phyloP scores from a whole-genome alignment of 2,888 invertebrate species.

The Idaea dimidiata region DNA sequence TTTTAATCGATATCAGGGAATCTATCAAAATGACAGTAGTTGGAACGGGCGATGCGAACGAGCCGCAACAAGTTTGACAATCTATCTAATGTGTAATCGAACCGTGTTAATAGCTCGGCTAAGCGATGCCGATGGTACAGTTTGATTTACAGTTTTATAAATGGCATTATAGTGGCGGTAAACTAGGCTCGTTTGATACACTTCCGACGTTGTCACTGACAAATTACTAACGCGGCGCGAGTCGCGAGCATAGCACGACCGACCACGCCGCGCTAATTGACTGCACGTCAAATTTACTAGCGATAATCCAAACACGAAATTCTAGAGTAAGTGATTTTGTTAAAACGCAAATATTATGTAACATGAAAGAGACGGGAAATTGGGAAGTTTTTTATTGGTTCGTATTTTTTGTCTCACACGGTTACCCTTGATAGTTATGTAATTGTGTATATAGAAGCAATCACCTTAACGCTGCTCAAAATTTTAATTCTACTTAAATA shows the following conservation, averaged over 20 bases:
- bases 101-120: constrained; percentile 25
- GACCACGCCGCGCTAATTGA: constrained; percentile 61
- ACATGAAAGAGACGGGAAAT: neutral
- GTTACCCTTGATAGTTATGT: no score
- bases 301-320: constrained; percentile 62
- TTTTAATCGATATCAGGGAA: neutral
- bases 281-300: constrained; percentile 72
- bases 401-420: no score
- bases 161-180: constrained; percentile 45
- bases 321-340: constrained; percentile 45
- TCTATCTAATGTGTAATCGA: constrained; percentile 19
- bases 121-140: constrained; percentile 26
- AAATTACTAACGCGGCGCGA: constrained; percentile 65
- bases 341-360: constrained; percentile 22
- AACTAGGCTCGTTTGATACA: constrained; percentile 58
- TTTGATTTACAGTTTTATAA: constrained; percentile 30
- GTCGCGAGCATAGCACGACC: constrained; percentile 18
- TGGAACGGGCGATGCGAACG: neutral
- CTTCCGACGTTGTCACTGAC: constrained; percentile 77
- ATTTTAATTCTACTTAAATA: no score
- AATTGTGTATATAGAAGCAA: no score
- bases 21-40: neutral
- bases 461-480: no score
- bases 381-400: no score
- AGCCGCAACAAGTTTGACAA: constrained; percentile 18